phyloP scores from a whole-genome alignment of 2,888 invertebrate genomes.

The Tupiocoris notatus region DNA sequence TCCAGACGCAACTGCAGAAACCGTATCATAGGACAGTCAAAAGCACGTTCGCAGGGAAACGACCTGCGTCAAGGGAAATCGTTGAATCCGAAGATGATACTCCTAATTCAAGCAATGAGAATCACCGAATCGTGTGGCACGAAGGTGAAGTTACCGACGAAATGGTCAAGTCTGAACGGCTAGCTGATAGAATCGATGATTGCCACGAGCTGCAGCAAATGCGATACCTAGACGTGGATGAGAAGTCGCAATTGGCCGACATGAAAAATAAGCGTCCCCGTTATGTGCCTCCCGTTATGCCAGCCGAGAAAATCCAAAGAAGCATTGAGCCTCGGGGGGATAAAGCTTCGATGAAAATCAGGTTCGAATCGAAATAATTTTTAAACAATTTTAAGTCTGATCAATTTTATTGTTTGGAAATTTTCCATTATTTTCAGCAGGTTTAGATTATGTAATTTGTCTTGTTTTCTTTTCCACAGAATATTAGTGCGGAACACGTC shows the following conservation, averaged over 20 bases:
- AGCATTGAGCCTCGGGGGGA: conserved; percentile 21
- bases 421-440: not conserved
- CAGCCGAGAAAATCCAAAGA: conserved; percentile 16
- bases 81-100: not conserved
- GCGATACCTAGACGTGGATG: conserved; percentile 22
- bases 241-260: not conserved
- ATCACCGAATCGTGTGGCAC: not conserved
- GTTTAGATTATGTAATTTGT: not conserved
- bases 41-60: conserved; percentile 43
- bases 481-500: conserved; percentile 72
- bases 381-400: too few relatives aligned
- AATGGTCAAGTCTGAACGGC: not conserved
- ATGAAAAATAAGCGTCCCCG: conserved; percentile 21
- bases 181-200: not conserved
- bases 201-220: not conserved
- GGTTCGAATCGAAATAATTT: too few relatives aligned
- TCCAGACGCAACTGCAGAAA: conserved; percentile 42
- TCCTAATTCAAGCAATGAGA: not conserved
- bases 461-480: conserved; percentile 47
- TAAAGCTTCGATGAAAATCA: conserved; percentile 22
- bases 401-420: not conserved
- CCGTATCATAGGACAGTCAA: conserved; percentile 44
- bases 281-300: conserved; percentile 23
- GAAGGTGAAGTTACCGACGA: not conserved
- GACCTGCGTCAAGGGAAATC: not conserved